Evolutionary conservation across 2,113 vertebrate genomes (phyloP), one percentile per base, ranked within the genome.

Genomic region (Natator depressus): DNA sequence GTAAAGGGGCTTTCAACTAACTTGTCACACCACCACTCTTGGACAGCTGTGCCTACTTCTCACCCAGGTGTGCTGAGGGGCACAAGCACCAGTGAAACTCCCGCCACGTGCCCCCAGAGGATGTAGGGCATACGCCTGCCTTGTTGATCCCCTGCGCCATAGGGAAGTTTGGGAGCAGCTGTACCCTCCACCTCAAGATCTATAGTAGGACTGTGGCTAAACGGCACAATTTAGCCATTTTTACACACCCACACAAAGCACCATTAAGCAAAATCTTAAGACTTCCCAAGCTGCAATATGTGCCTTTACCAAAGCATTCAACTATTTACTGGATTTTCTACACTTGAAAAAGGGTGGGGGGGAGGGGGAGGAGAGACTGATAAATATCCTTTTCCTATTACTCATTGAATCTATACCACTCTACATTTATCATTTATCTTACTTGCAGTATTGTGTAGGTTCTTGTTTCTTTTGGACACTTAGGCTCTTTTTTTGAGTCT

Each of bases 81-180:
- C 1, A 0, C 20, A 82, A 42, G 29, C 25, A 35, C 47, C 22
- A 87, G 59, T 22, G 38, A 1, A 0, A 1, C 19, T 65, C 72
- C 24, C 5, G 5, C n/a, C 82, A 31, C 1, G 0, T 1, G 0
- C 27, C 46, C 38, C 84, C 69, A 91, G 27, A 16, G 38, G 62
- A 65, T 10, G 14, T 31, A 84, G 55, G 2, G 88, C 46, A 80
- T 5, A 49, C 1, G 0, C 0, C 22, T 13, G 42, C 8, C 14
- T 10, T 53, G 17, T 2, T 8, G 17, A 75, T 35, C 7, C 57
- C 5, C 75, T 47, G 69, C 27, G 8, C 31, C 20, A 42, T 10
- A 25, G 13, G n/a, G 29, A 92, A 92, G 82, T 38, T 22, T 72
- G 65, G 65, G 35, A 38, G 35, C n/a, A 38, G 65, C 35, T 38